A percentile compares a stretch with the other conserved stretches of the same genome.
Conservation (phyloP, 2,888 invertebrate species). For the Polietes domitor region DNA sequence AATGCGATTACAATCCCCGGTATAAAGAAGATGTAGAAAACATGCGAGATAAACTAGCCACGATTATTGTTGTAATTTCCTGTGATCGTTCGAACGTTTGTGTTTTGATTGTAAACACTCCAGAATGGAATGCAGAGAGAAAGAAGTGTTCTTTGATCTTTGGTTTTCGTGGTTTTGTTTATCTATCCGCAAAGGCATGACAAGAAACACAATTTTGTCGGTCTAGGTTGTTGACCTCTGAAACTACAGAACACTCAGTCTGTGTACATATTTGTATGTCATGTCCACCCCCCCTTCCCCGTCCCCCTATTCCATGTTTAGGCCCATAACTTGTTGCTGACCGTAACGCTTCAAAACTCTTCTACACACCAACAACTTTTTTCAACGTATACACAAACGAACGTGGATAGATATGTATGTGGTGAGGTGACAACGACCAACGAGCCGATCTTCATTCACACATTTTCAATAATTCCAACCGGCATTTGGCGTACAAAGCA, state of each 20-base stretch:
- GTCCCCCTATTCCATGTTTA: background rate
- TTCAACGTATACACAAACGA: no score
- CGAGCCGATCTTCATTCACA: conserved; percentile 16
- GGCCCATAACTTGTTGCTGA: background rate
- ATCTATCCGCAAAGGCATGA: background rate
- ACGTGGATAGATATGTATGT: no score
- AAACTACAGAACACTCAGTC: background rate
- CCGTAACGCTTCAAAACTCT: background rate
- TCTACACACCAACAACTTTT: conserved; percentile 2
- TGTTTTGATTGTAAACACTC: background rate
- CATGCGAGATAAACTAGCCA: background rate
- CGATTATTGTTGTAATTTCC: background rate
- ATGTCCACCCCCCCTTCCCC: background rate
- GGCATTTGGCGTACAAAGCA: conserved; percentile 15
- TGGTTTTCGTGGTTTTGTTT: background rate
- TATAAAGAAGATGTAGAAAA: background rate
- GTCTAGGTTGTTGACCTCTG: conserved; percentile 10
- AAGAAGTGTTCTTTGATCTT: background rate
- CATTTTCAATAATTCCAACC: conserved; percentile 11
- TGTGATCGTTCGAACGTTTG: background rate
- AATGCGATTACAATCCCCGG: conserved; percentile 13
- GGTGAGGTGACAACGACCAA: conserved; percentile 7
- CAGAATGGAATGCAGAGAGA: background rate
- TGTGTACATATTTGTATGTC: background rate
- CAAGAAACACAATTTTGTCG: background rate